phyloP scores from a whole-genome alignment of 2,888 invertebrate genomes.

The Dynastes grantii region DNA sequence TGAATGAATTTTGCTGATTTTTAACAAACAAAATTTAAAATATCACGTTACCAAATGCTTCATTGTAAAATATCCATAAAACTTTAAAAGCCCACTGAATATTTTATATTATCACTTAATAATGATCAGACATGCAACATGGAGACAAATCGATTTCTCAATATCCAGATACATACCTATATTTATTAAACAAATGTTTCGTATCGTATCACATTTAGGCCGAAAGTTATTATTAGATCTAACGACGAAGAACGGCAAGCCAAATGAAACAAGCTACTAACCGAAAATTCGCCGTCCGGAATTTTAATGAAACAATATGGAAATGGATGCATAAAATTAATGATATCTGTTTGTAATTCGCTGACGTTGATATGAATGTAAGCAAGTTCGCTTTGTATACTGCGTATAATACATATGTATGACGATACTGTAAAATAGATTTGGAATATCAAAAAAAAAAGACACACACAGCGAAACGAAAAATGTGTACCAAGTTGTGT shows the following conservation, averaged over 20 bases:
- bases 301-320: slow-evolving; percentile 6
- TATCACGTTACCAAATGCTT: too few relatives aligned
- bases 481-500: too few relatives aligned
- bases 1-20: background rate
- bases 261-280: background rate
- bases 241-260: background rate
- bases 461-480: too few relatives aligned
- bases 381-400: background rate
- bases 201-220: background rate
- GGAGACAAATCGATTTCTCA: background rate
- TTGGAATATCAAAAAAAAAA: too few relatives aligned
- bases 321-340: background rate
- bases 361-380: background rate
- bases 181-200: background rate
- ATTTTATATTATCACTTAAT: too few relatives aligned
- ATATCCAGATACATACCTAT: background rate
- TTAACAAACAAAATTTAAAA: too few relatives aligned
- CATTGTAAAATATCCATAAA: too few relatives aligned
- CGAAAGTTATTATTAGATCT: slow-evolving; percentile 1
- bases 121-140: too few relatives aligned
- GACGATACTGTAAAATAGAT: too few relatives aligned
- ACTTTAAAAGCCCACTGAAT: too few relatives aligned
- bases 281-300: background rate
- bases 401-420: too few relatives aligned
- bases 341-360: background rate